Conservation (phyloP, 2,888 invertebrate genomes). For the Pecten maximus region DNA sequence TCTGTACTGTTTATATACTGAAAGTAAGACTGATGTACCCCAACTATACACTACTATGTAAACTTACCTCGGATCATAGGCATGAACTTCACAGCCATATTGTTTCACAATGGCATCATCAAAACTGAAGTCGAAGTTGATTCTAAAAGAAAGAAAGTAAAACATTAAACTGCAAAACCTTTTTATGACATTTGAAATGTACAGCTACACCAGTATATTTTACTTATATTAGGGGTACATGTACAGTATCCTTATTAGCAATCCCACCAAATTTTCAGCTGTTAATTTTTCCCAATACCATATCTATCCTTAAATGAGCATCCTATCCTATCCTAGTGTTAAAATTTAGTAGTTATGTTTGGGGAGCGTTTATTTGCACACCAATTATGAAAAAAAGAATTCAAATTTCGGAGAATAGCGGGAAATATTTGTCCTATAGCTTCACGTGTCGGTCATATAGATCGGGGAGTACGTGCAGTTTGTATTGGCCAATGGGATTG, state of each 20-base stretch:
- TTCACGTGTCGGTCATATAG: no score
- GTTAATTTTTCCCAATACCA: no score
- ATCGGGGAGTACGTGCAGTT: no score
- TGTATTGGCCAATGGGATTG: no score
- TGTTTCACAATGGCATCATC: constrained; percentile 64
- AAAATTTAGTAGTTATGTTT: no score
- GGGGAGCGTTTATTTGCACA: no score
- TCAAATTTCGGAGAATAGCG: no score
- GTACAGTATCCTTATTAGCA: neutral
- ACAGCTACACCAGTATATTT: neutral
- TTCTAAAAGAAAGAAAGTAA: constrained; percentile 53
- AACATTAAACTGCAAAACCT: neutral
- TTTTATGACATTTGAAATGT: neutral
- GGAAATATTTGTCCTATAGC: no score
- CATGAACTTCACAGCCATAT: constrained; percentile 71
- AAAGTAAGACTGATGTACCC: no score
- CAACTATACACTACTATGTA: neutral
- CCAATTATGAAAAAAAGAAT: no score
- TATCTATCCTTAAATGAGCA: no score
- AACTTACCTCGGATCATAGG: constrained; percentile 72
- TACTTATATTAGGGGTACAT: neutral
- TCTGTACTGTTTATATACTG: neutral
- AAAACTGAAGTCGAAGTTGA: constrained; percentile 69
- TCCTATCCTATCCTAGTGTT: no score
- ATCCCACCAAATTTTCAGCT: neutral